Base-by-base conservation (phyloP, 2,797 vertebrate genomes). In the Anguilla anguilla region DNA sequence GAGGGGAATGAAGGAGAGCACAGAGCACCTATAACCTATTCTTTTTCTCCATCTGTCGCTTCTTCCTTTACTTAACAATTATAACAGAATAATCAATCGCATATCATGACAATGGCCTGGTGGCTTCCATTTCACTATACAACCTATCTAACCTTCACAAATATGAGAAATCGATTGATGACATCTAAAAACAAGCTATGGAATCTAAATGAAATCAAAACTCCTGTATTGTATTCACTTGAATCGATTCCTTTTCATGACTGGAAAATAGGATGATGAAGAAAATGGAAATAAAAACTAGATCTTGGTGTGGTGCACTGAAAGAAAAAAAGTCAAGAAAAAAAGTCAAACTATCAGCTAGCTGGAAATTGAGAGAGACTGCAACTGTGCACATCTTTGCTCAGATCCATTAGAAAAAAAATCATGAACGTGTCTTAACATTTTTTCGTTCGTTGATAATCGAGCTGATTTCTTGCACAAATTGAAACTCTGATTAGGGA, bases 1-100 rank as follows among this genome's bases (percentile, higher is more conserved):
- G 67, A 86, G 84, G 31, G 86, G 84, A 81, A 91, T 88, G 90
- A 87, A 51, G 84, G 90, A 13, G 72, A 17, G 13, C 31, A 39
- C 72, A 61, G 85, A 35, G 82, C 25, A 49, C 25, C 89, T 85
- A 84, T n/a, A 72, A 85, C 51, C 57, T 84, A 86, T 77, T 51
- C 5, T 88, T 89, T 4, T 49, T 90, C 31, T 49, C 39, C 5
- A 11, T 49, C 15, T 46, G 43, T 46, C 6, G 17, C 25, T 64
- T n/a, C 61, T 64, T 64, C 6, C 43, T 46, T 19, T 1, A 6
- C 77, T 49, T 49, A 46, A 46, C 7, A 25, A 22, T 49, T 22
- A 46, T 46, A 46, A 81, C 19, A 9, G 11, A 25, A 28, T 49
- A 5, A 22, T 7, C 39, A 39, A 39, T 77, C 77, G 22, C 51